These are phyloP conservation scores for Gobio gobio DNA, from an alignment of 2,113 vertebrate genomes.

Conservation along the genomic window DNA sequence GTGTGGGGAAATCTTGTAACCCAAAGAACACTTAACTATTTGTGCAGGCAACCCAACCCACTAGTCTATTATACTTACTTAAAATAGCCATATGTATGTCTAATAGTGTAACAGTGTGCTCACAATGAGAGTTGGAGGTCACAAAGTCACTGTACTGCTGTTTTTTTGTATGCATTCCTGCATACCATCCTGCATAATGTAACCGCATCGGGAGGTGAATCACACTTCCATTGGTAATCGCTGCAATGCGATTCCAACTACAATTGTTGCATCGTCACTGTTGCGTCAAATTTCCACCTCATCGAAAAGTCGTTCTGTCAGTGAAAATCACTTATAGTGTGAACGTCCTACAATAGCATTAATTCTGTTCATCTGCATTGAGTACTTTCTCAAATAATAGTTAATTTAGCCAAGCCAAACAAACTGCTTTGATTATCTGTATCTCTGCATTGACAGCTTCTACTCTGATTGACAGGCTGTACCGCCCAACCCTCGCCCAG, in stretches of 20 bases:
- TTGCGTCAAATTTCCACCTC: neutral
- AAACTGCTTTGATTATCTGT: constrained; percentile 15
- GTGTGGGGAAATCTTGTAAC: neutral
- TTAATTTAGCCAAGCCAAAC: constrained; percentile 6
- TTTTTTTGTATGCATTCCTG: neutral
- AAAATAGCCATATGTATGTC: neutral
- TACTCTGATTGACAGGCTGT: neutral
- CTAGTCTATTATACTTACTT: neutral
- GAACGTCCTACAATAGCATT: neutral
- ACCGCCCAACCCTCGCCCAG: constrained; percentile 4
- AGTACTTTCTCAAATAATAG: neutral
- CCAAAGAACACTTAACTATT: neutral
- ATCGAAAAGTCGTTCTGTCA: neutral
- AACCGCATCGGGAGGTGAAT: neutral
- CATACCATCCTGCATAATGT: neutral
- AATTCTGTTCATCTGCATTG: constrained; percentile 11
- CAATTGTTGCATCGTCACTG: neutral
- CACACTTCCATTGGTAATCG: neutral
- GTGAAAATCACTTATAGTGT: neutral
- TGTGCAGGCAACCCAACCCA: too few relatives aligned
- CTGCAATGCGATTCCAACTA: neutral
- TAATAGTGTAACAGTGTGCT: neutral
- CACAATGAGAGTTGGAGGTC: neutral
- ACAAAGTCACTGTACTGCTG: neutral
- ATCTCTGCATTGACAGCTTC: neutral